Conservation (phyloP, 2,113 vertebrate species). For the Notiomystis cincta region DNA sequence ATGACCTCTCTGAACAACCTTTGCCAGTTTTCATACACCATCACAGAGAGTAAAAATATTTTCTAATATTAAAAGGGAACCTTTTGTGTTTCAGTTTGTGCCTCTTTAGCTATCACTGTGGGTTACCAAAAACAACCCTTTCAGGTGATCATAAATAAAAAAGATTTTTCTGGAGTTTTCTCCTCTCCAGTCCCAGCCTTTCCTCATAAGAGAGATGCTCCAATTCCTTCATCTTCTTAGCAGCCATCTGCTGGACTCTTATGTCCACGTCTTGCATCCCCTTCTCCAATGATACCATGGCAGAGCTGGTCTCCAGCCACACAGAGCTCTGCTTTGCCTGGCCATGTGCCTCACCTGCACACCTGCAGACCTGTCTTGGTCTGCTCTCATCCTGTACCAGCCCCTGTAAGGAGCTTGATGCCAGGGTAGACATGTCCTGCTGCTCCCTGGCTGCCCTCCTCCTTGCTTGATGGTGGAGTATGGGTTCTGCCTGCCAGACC, state of each 20-base stretch:
- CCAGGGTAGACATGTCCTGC: accelerated
- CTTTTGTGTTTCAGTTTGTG: not conserved
- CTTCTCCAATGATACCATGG: accelerated
- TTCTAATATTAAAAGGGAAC: not conserved
- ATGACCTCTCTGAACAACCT: not conserved
- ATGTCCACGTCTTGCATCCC: accelerated
- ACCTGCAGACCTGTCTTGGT: accelerated
- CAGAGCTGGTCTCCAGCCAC: not conserved
- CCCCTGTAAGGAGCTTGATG: not conserved
- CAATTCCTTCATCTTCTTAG: not conserved
- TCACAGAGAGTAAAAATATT: not conserved
- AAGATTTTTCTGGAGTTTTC: not conserved
- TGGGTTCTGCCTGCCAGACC: not conserved
- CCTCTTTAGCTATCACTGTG: not conserved
- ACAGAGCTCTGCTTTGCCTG: not conserved
- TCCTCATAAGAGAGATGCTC: not conserved
- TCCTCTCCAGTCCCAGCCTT: not conserved
- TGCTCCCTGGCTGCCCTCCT: not conserved
- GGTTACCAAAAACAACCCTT: not conserved
- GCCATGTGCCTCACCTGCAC: accelerated
- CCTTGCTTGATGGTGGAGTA: accelerated
- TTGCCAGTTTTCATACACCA: no score
- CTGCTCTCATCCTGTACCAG: not conserved
- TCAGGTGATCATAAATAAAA: not conserved
- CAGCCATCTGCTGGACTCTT: not conserved